Evolutionary conservation across 2,797 vertebrate genomes (phyloP).

Genomic region (Poeciliopsis presidionis): DNA sequence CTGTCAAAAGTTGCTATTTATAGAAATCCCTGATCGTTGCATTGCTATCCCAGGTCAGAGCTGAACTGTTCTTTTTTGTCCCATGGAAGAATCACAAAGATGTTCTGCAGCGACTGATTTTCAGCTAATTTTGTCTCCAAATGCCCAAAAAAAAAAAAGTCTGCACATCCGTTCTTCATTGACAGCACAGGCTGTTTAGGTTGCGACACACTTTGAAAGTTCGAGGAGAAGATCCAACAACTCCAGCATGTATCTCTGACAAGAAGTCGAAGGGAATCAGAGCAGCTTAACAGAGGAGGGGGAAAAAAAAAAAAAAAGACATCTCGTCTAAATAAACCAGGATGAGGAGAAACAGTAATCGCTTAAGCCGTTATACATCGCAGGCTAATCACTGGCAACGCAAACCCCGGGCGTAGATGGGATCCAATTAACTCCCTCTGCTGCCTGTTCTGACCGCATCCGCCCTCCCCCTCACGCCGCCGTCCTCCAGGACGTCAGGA

Average conservation of each 20-base stretch:
- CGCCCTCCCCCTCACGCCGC: conserved; percentile 7
- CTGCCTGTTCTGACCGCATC: conserved; percentile 38
- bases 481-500: background rate
- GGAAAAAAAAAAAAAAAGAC: conserved; percentile 26
- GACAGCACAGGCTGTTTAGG: conserved; percentile 1
- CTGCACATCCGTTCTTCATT: conserved; percentile 46
- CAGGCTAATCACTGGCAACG: conserved; percentile 58
- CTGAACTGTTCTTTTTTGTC: conserved; percentile 24
- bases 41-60: conserved; percentile 46
- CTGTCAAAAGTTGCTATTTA: conserved; percentile 55
- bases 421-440: conserved; percentile 72
- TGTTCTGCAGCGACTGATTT: conserved; percentile 35
- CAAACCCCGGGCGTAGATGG: conserved; percentile 56
- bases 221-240: background rate
- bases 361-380: conserved; percentile 59
- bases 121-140: conserved; percentile 33
- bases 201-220: background rate
- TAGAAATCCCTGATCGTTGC: conserved; percentile 46
- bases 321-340: conserved; percentile 43
- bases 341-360: conserved; percentile 59
- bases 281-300: conserved; percentile 15
- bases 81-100: background rate
- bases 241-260: conserved; percentile 4
- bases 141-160: conserved; percentile 7
- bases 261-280: conserved; percentile 19